Conservation (phyloP, 2,888 invertebrate genomes). For the Drosophila ustulata region DNA sequence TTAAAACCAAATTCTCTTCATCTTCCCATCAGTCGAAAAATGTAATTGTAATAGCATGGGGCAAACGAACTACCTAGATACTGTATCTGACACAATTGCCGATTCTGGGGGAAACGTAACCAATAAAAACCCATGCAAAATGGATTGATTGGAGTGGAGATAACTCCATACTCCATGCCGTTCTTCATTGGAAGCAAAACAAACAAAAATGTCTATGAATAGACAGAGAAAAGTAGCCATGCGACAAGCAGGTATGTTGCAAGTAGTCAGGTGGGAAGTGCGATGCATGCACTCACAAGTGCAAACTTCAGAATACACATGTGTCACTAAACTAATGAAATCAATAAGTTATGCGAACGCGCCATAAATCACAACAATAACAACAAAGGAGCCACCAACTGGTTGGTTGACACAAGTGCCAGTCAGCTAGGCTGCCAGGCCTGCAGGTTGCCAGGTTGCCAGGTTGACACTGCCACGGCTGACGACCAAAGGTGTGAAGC, state of each 20-base stretch:
- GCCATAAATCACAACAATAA: slow-evolving; percentile 70
- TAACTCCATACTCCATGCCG: slow-evolving; percentile 17
- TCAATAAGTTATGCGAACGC: slow-evolving; percentile 74
- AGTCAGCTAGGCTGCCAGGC: neutral
- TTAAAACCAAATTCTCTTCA: neutral
- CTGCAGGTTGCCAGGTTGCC: slow-evolving; percentile 4
- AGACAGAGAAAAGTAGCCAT: neutral
- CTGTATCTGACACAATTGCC: slow-evolving; percentile 53
- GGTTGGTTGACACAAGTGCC: slow-evolving; percentile 60
- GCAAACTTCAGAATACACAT: slow-evolving; percentile 59
- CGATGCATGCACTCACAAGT: slow-evolving; percentile 71
- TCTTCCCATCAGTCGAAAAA: neutral
- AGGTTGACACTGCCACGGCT: slow-evolving; percentile 24
- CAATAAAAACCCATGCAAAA: slow-evolving; percentile 31
- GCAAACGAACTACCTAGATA: slow-evolving; percentile 12
- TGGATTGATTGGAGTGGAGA: slow-evolving; percentile 23
- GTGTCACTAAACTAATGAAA: slow-evolving; percentile 81
- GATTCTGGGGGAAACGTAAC: slow-evolving; percentile 13
- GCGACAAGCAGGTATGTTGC: slow-evolving; percentile 4
- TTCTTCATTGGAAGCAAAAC: slow-evolving; percentile 41
- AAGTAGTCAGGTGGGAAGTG: slow-evolving; percentile 45
- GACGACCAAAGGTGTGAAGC: slow-evolving; percentile 76
- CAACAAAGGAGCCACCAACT: slow-evolving; percentile 46
- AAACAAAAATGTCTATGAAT: slow-evolving; percentile 37
- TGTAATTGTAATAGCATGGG: slow-evolving; percentile 1